Conservation (phyloP, 2,113 vertebrate species). For the Misgurnus mizolepis region DNA sequence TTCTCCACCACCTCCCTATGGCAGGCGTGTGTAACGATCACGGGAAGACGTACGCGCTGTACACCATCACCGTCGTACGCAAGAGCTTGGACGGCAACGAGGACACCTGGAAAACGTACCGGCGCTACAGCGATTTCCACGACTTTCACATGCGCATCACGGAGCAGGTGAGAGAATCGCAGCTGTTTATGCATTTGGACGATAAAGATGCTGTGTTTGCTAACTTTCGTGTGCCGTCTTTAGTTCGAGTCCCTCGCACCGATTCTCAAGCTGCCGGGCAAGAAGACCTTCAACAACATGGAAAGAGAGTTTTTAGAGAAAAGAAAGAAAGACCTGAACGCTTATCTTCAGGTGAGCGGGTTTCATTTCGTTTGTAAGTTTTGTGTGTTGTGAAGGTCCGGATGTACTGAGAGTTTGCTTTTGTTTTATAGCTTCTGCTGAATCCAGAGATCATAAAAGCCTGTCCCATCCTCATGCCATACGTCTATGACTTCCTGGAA, state of each 20-base stretch:
- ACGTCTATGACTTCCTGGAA: slow-evolving; percentile 92
- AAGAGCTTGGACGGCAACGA: slow-evolving; percentile 79
- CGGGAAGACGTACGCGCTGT: slow-evolving; percentile 95
- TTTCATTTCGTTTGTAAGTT: background rate
- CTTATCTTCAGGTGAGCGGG: slow-evolving; percentile 85
- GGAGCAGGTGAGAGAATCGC: slow-evolving; percentile 81
- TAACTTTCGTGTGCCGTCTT: slow-evolving; percentile 11
- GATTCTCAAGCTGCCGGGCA: slow-evolving; percentile 94
- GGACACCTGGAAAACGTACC: slow-evolving; percentile 96
- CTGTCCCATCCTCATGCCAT: slow-evolving; percentile 85
- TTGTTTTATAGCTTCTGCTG: slow-evolving; percentile 81
- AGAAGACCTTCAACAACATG: slow-evolving; percentile 99
- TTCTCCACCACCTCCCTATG: slow-evolving; percentile 88
- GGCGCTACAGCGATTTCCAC: slow-evolving; percentile 97
- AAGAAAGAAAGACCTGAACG: slow-evolving; percentile 96
- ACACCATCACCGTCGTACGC: slow-evolving; percentile 92
- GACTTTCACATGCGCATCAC: slow-evolving; percentile 99
- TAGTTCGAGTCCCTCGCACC: slow-evolving; percentile 93
- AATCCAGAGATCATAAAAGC: slow-evolving; percentile 95
- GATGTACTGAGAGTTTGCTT: background rate
- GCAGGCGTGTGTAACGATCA: slow-evolving; percentile 99
- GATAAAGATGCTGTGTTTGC: background rate
- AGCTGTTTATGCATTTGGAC: no score
- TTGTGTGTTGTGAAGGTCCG: background rate
- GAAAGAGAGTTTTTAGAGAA: slow-evolving; percentile 97